Percentiles rank a stretch among this genome's conserved stretches.
phyloP scores from a whole-genome alignment of 2,888 invertebrate genomes.

The Drosophila rellima region DNA sequence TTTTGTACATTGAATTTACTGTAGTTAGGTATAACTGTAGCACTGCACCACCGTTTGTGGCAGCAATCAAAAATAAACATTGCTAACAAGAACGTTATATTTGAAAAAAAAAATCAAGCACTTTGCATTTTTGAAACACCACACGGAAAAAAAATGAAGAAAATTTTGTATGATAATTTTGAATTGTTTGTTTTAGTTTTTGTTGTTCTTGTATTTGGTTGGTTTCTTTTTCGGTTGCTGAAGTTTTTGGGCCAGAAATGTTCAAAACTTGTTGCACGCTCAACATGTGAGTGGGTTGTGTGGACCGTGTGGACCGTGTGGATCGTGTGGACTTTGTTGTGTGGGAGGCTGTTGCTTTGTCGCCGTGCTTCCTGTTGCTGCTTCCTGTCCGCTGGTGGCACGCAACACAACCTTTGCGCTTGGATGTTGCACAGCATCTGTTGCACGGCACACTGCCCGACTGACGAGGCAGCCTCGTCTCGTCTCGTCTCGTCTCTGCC shows the following conservation, averaged over 20 bases:
- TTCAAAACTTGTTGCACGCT: slow-evolving; percentile 44
- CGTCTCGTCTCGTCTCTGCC: slow-evolving; percentile 6
- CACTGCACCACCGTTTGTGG: slow-evolving; percentile 10
- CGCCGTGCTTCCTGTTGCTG: slow-evolving; percentile 2
- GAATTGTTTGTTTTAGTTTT: slow-evolving; percentile 1
- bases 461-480: slow-evolving; percentile 60
- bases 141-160: slow-evolving; percentile 42
- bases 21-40: slow-evolving; percentile 26
- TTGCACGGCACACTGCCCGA: slow-evolving; percentile 66
- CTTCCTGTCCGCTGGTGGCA: slow-evolving; percentile 7
- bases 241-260: slow-evolving; percentile 15
- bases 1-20: slow-evolving; percentile 22
- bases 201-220: slow-evolving; percentile 3
- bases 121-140: slow-evolving; percentile 19
- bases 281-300: slow-evolving; percentile 25
- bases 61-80: slow-evolving; percentile 1
- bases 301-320: slow-evolving; percentile 9
- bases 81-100: slow-evolving; percentile 13
- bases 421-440: slow-evolving; percentile 80
- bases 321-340: slow-evolving; percentile 4
- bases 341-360: slow-evolving; percentile 5
- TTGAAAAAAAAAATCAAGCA: slow-evolving; percentile 30
- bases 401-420: slow-evolving; percentile 72
- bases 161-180: slow-evolving; percentile 25
- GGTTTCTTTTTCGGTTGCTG: not conserved